phyloP scores from a whole-genome alignment of 2,797 vertebrate species.

The Squalus acanthias region DNA sequence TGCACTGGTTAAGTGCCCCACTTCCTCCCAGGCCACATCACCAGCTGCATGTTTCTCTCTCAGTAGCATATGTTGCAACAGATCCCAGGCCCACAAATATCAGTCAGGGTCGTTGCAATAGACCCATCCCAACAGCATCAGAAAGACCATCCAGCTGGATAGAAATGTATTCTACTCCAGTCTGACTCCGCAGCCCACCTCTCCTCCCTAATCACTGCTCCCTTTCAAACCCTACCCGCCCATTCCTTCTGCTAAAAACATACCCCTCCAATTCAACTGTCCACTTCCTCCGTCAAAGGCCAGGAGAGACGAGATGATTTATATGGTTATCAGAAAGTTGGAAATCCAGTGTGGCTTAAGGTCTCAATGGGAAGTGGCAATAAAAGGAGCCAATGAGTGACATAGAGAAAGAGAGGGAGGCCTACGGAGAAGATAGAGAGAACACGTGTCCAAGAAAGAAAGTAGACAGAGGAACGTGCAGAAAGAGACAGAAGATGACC shows the following conservation, averaged over 20 bases:
- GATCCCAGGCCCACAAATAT: background rate
- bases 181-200: background rate
- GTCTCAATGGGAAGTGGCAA: background rate
- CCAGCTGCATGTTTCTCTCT: background rate
- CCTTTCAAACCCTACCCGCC: background rate
- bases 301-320: background rate
- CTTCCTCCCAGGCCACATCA: background rate
- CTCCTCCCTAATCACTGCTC: background rate
- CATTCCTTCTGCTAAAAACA: background rate
- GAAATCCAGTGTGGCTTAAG: background rate
- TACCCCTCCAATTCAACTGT: background rate
- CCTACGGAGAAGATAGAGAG: background rate
- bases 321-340: background rate
- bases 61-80: background rate
- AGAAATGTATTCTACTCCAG: background rate
- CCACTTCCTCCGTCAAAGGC: background rate
- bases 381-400: background rate
- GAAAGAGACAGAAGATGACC: background rate
- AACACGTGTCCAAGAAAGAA: background rate
- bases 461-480: background rate
- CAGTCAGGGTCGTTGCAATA: background rate
- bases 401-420: background rate
- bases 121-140: background rate
- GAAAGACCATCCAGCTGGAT: background rate
- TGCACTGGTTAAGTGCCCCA: background rate